Evolutionary conservation across 2,113 vertebrate species (phyloP), one percentile per base, ranked within the genome.

Genomic region (Catharus fuscescens): DNA sequence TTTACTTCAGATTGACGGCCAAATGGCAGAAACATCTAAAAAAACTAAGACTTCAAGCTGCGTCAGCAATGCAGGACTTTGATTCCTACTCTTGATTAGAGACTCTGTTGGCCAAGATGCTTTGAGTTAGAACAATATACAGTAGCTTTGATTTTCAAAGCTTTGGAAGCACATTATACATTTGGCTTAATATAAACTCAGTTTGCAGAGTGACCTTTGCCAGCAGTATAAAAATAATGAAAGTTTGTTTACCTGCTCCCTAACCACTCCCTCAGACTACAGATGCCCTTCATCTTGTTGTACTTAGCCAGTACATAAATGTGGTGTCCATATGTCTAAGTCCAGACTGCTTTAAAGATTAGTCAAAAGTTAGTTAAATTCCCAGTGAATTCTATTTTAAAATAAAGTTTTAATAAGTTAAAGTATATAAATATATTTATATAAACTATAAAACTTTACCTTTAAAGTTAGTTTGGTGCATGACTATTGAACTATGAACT

Each of bases 41-140:
- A 95, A 85, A 56, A 59, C 47, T 18, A 88, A 72, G 57, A 40
- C 94, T 80, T 82, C 93, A 92, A 97, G 96, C 96, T 81, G 84
- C 76, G 74, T 95, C 57, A 69, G 90, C 90, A 78, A 82, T 86
- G 95, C 50, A 84, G 79, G 56, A 95, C 74, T 90, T 92, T 96
- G 97, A 97, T 97, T 86, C 92, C 84, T 84, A 53, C 2, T 84
- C 80, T 81, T 94, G 97, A 97, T 98, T 97, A 97, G 88, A 88
- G 87, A 97, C 96, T 96, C 96, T 94, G 96, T 92, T 54, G n/a
- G 87, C 17, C 93, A 91, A 96, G 95, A 92, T 56, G 91, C 93
- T 97, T 95, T 95, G 90, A 96, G 94, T 95, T 97, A 97, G 92
- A 98, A 98, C 97, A 98, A 98, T 98, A 98, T 93, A 98, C 98